phyloP scores from a whole-genome alignment of 2,113 vertebrate species.

The Condylura cristata region DNA sequence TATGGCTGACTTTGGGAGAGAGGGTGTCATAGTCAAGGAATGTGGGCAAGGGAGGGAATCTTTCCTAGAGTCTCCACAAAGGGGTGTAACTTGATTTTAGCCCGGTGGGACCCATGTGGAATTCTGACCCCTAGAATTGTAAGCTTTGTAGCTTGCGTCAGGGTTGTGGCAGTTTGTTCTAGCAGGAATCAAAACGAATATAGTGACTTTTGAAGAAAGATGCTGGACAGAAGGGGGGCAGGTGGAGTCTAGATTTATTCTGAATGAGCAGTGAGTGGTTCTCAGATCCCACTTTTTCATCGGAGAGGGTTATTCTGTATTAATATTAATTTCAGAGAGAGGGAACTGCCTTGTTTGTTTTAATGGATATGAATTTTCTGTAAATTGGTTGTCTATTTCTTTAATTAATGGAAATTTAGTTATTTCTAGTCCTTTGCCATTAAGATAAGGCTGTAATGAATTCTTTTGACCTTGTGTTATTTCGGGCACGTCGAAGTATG shows the following conservation, averaged over 20 bases:
- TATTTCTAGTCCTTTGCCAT: background rate
- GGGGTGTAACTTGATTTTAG: accelerated
- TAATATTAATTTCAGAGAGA: background rate
- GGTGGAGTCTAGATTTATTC: background rate
- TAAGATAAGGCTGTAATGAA: background rate
- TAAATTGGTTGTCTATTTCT: background rate
- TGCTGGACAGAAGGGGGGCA: background rate
- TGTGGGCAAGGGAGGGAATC: accelerated
- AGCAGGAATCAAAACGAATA: background rate
- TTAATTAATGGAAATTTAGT: constrained; percentile 34
- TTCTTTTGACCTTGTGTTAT: constrained; percentile 16
- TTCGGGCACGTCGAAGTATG: background rate
- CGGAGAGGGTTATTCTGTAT: background rate
- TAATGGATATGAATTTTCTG: constrained; percentile 34
- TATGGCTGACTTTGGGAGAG: background rate
- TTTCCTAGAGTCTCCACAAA: background rate
- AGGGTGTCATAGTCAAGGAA: background rate
- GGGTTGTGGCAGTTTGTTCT: background rate
- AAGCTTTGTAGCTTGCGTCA: background rate
- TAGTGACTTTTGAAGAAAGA: background rate
- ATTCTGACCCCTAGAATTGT: background rate
- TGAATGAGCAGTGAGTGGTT: background rate
- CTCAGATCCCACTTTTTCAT: background rate
- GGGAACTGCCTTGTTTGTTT: background rate
- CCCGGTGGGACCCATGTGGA: background rate